These are phyloP conservation scores for Echinometra lucunter DNA, from an alignment of 53 echinoderm and acorn worm species.

Conservation along the genomic window DNA sequence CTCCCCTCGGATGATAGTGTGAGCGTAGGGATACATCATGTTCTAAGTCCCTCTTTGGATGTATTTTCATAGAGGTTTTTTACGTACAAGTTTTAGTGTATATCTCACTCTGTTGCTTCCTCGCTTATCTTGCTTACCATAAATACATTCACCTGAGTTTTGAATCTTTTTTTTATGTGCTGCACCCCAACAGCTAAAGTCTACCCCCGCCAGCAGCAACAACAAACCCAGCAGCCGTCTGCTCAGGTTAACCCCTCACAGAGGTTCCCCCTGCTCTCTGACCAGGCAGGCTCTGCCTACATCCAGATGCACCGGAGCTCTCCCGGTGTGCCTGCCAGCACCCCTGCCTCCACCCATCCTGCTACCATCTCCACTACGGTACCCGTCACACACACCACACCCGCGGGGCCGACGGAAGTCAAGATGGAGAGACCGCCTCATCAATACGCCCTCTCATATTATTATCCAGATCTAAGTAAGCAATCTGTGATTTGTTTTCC, in stretches of 20 bases:
- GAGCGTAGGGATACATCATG: too few species aligned
- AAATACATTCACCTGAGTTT: not conserved
- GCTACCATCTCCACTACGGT: constrained; percentile 71
- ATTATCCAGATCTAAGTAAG: constrained; percentile 42
- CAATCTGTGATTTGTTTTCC: not conserved
- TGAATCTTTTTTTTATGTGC: not conserved
- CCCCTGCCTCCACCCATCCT: constrained; percentile 63
- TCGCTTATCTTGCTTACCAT: not conserved
- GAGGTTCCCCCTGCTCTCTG: constrained; percentile 53
- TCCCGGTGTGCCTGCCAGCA: constrained; percentile 43
- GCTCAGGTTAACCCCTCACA: constrained; percentile 58
- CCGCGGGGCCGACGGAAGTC: constrained; percentile 56
- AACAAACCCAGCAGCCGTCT: constrained; percentile 49
- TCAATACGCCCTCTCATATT: constrained; percentile 41
- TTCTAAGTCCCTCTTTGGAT: too few species aligned
- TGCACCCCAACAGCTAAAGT: constrained; percentile 82
- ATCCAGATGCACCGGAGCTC: constrained; percentile 77
- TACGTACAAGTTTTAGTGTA: too few species aligned
- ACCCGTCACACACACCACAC: constrained; percentile 54
- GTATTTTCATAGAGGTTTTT: too few species aligned
- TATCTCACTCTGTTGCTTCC: not conserved
- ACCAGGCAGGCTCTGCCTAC: constrained; percentile 60
- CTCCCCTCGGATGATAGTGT: too few species aligned
- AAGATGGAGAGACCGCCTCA: constrained; percentile 57
- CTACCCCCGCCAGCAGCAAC: constrained; percentile 86